Evolutionary conservation across 2,888 invertebrate genomes (phyloP), one percentile per base, ranked within the genome.

Genomic region (Petrolisthes manimaculis): DNA sequence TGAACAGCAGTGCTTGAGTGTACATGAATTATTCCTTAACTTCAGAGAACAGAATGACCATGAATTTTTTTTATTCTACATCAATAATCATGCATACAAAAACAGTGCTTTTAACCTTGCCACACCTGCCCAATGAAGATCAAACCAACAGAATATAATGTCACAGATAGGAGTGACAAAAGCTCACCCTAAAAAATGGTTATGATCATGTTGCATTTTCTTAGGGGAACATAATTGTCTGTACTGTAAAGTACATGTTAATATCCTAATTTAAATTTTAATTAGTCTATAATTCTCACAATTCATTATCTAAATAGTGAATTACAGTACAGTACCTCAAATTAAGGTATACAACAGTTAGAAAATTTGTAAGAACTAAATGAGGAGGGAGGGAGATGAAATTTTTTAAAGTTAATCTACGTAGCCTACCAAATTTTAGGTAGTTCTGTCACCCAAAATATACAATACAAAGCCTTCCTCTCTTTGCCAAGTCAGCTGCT

Each of bases 1-100:
- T 71, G 71, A 71, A 71, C 71, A 71, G 71, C 71, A 71, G 71
- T 71, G 71, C 71, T 71, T 71, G 71, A 71, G 71, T 71, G 71
- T 71, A 71, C 71, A 71, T 71, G 12, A 71, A 71, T 71, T 71
- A 71, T 6, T 12, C 21, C 21, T 71, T 71, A n/a, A 71, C 21
- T n/a, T 71, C 6, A 71, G 71, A 71, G 71, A 71, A 71, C 71
- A 71, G 21, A 71, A 12, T 71, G 21, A 71, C 71, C 71, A 71
- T 71, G n/a, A 71, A 71, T 14, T 71, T 21, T 37, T 37, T 71
- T 71, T 71, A 71, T n/a, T 18, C 71, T 61, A 71, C 21, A 6
- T 71, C 71, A n/a, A 61, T 6, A 71, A 71, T n/a, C 71, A 71
- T 71, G 71, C 71, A 71, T 71, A 71, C 71, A 71, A 71, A 71